A percentile compares a stretch with the other conserved stretches of the same genome.
phyloP scores from a whole-genome alignment of 2,113 vertebrate species.

The Leptodactylus fuscus region DNA sequence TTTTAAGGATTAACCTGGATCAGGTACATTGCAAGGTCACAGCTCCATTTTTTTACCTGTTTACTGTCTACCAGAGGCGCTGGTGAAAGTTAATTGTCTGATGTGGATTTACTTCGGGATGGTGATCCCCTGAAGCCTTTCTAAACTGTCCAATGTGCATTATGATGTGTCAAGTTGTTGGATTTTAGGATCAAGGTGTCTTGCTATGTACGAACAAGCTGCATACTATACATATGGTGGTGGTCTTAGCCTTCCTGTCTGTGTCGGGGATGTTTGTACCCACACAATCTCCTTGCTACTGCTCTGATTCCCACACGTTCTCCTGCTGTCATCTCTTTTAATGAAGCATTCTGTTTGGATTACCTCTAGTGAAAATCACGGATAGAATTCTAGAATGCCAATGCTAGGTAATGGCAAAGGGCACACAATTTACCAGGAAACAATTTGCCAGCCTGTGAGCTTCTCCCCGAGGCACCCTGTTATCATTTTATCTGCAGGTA shows the following conservation, averaged over 20 bases:
- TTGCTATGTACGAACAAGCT: conserved; percentile 51
- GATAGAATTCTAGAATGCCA: conserved; percentile 65
- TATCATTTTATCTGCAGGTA: conserved; percentile 68
- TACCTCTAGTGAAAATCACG: conserved; percentile 52
- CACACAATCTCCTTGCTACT: conserved; percentile 19
- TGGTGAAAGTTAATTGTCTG: conserved; percentile 4
- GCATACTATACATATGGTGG: conserved; percentile 11
- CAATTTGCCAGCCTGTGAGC: conserved; percentile 63
- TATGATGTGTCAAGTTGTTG: conserved; percentile 20
- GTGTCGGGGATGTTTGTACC: conserved; percentile 46
- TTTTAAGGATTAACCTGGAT: conserved; percentile 60
- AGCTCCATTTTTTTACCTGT: conserved; percentile 20
- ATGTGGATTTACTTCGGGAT: conserved; percentile 35
- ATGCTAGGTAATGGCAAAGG: conserved; percentile 68
- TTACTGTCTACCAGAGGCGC: neutral
- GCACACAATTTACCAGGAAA: conserved; percentile 66
- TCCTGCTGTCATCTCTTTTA: conserved; percentile 64
- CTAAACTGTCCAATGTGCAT: conserved; percentile 29
- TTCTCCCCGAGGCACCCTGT: conserved; percentile 67
- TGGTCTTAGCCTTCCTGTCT: neutral
- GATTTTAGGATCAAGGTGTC: conserved; percentile 17
- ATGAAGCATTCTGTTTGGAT: conserved; percentile 63
- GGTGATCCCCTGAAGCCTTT: neutral
- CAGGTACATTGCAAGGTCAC: conserved; percentile 67
- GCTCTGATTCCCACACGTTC: conserved; percentile 62